phyloP scores from a whole-genome alignment of 2,113 vertebrate species.

The Thomomys bottae region DNA sequence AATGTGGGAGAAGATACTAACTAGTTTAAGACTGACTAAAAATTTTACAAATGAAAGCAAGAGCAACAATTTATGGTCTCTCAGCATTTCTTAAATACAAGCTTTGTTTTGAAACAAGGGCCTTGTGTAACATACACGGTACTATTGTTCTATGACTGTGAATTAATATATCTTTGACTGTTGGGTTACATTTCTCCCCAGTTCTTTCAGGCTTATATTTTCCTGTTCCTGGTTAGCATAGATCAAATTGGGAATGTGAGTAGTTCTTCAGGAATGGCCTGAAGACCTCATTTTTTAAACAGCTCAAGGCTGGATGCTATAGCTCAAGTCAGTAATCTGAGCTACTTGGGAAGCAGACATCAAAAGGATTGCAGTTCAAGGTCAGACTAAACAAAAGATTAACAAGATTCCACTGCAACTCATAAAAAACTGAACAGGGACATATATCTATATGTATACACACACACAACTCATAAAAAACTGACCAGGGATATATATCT shows the following conservation, averaged over 20 bases:
- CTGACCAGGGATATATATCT: no score
- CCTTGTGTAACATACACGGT: conserved; percentile 61
- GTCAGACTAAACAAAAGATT: no score
- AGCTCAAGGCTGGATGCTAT: no score
- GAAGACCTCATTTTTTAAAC: background rate
- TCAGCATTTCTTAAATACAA: conserved; percentile 20
- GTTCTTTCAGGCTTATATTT: background rate
- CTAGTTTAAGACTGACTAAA: conserved; percentile 22
- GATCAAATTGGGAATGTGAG: background rate
- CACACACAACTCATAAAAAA: no score
- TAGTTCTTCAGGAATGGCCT: background rate
- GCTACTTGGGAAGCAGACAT: no score
- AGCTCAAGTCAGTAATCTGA: no score
- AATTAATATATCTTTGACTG: conserved; percentile 56
- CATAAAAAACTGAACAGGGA: no score
- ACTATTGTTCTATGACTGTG: conserved; percentile 56
- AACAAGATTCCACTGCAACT: no score
- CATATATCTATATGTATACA: no score
- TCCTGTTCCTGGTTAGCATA: background rate
- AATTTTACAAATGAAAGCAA: conserved; percentile 51
- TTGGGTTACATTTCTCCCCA: conserved; percentile 6
- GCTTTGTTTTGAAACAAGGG: conserved; percentile 68
- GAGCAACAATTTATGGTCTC: background rate
- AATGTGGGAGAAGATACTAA: background rate
- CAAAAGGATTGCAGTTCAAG: no score